Evolutionary conservation across 2,888 invertebrate genomes (phyloP), one percentile per base, ranked within the genome.

Genomic region (Tiliacea aurago): DNA sequence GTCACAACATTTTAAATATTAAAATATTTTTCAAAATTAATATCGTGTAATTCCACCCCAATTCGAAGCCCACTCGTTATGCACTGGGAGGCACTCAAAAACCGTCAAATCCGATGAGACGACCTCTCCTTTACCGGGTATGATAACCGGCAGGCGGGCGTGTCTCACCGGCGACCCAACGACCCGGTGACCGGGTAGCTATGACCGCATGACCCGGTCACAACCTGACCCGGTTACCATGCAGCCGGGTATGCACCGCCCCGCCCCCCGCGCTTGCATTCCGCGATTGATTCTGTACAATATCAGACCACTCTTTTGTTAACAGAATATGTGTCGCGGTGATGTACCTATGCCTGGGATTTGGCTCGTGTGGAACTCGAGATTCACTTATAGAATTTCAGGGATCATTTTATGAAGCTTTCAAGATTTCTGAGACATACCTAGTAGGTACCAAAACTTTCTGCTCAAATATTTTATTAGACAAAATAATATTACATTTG

Each of bases 161-260:
- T 86, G 88, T 83, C 88, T 83, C 79, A 70, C 84, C 73, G 70
- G 73, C 68, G 80, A 78, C 81, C 82, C 83, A 72, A 88, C 88
- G 89, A 90, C 90, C 91, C 88, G 90, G 91, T 89, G 70, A 81
- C 81, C 81, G 81, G 80, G 74, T 76, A 80, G 76, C 84, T 80
- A 64, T 83, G 87, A 92, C 94, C 94, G 91, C 89, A 90, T 94
- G 91, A 94, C 94, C 94, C 90, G 95, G 94, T 93, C 93, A 90
- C 90, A 85, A 71, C 89, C 87, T 90, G 93, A 91, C 95, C 94
- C 90, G 93, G 91, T 93, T 92, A 89, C 85, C 73, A 80, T 85
- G 84, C 87, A 81, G 77, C 89, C 83, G 87, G 85, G 81, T 85
- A 90, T 91, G 90, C 93, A 90, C 83, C 88, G 88, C 47, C 86